phyloP scores from a whole-genome alignment of 2,888 invertebrate species.

The Eulithis testata region DNA sequence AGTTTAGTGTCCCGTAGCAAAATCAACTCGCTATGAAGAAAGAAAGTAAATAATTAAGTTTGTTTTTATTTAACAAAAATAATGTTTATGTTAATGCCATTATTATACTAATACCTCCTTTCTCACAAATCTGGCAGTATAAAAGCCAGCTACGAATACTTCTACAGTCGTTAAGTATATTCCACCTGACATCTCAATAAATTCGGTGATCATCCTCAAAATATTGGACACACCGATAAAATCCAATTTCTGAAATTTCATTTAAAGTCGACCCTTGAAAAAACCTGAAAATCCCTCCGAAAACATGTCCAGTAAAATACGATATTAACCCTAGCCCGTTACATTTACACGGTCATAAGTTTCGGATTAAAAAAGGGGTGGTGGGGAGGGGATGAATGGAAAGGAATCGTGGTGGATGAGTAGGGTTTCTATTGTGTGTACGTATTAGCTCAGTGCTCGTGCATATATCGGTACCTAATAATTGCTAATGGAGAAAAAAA shows the following conservation, averaged over 20 bases:
- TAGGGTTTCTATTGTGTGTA: constrained; percentile 40
- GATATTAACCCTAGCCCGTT: constrained; percentile 68
- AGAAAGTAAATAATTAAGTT: no score
- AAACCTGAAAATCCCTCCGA: constrained; percentile 48
- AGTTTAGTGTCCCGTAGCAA: no score
- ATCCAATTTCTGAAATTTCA: constrained; percentile 43
- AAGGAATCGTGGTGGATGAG: constrained; percentile 37
- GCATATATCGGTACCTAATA: constrained; percentile 15
- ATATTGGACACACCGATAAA: constrained; percentile 31
- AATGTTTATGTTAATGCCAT: no score
- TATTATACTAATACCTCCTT: no score
- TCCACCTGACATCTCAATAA: constrained; percentile 29
- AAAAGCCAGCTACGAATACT: neutral
- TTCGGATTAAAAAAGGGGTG: constrained; percentile 74
- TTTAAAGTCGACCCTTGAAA: constrained; percentile 45
- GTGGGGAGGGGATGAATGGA: constrained; percentile 48
- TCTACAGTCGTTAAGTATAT: constrained; percentile 11
- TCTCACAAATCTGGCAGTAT: neutral
- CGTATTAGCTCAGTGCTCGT: constrained; percentile 24
- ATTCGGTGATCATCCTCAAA: constrained; percentile 32
- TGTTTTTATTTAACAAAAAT: no score
- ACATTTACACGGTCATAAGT: constrained; percentile 78
- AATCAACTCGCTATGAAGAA: no score
- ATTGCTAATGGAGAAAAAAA: neutral
- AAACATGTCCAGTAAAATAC: constrained; percentile 69